Conservation (phyloP, 2,797 vertebrate species). For the Hyperoplus immaculatus region DNA sequence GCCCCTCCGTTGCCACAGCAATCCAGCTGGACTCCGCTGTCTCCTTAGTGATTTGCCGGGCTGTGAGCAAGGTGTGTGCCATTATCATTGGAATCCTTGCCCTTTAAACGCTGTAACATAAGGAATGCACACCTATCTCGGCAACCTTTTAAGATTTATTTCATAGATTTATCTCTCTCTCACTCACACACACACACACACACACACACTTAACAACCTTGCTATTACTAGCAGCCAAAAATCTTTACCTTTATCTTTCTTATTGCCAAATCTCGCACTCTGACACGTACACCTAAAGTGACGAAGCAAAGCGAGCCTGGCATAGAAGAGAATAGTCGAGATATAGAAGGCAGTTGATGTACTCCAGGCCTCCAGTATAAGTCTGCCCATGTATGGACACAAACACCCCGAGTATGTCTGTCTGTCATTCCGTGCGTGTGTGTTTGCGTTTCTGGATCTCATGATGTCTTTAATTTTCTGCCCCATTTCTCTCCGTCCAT, state of each 20-base stretch:
- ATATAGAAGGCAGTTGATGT: conserved; percentile 52
- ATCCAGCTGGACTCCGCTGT: conserved; percentile 68
- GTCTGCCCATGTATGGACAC: conserved; percentile 83
- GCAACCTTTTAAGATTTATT: conserved; percentile 17
- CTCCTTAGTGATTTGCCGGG: conserved; percentile 68
- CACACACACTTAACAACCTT: background rate
- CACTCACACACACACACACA: conserved; percentile 20
- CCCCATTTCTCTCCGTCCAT: conserved; percentile 68
- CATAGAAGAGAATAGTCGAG: conserved; percentile 34
- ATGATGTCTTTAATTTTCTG: conserved; percentile 78
- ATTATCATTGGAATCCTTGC: conserved; percentile 52
- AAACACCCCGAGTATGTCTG: conserved; percentile 45
- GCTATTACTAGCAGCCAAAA: conserved; percentile 12
- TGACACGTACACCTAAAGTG: conserved; percentile 31
- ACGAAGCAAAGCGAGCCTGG: conserved; percentile 31
- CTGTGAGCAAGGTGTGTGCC: conserved; percentile 46
- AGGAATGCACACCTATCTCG: conserved; percentile 61
- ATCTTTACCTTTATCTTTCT: conserved; percentile 16
- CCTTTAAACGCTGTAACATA: conserved; percentile 57
- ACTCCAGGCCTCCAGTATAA: conserved; percentile 65
- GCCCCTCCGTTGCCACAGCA: conserved; percentile 45
- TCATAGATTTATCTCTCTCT: conserved; percentile 2
- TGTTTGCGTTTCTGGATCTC: conserved; percentile 55
- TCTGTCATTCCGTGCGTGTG: conserved; percentile 22
- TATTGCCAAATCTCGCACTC: conserved; percentile 43